A percentile compares a stretch with the other conserved stretches of the same genome.
phyloP scores from a whole-genome alignment of 2,797 vertebrate species.

The Tolypeutes matacus region DNA sequence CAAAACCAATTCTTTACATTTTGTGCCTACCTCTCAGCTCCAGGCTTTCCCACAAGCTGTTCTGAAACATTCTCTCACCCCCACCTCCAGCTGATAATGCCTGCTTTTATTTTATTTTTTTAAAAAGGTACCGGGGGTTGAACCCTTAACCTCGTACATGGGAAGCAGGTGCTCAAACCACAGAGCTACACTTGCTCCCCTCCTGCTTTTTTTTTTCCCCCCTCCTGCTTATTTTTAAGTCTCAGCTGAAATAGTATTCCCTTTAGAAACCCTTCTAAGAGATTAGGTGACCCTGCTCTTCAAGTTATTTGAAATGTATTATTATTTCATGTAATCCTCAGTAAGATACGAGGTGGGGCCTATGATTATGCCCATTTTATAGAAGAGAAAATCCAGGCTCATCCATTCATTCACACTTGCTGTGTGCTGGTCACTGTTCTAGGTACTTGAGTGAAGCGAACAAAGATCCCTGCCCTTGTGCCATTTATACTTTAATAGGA shows the following conservation, averaged over 20 bases:
- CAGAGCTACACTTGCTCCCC: too few species aligned
- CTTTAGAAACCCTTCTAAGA: constrained; percentile 27
- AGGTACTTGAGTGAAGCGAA: background rate
- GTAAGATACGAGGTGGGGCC: background rate
- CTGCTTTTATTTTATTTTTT: too few species aligned
- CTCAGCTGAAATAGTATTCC: constrained; percentile 16
- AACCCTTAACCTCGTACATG: too few species aligned
- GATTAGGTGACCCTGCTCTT: background rate
- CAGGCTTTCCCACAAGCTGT: too few species aligned
- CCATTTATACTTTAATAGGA: background rate
- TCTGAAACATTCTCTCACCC: background rate
- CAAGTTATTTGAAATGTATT: background rate
- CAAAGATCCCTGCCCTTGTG: background rate
- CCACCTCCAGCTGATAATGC: background rate
- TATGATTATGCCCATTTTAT: background rate
- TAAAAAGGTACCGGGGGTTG: too few species aligned
- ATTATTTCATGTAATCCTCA: background rate
- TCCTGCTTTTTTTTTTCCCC: too few species aligned
- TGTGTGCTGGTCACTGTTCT: background rate
- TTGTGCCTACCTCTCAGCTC: background rate
- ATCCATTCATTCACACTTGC: background rate
- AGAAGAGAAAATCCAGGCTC: background rate
- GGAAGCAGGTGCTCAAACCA: too few species aligned
- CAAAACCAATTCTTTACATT: background rate
- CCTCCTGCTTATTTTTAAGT: background rate